These are phyloP conservation scores for Drosophila austrosaltans DNA, from an alignment of 2,888 invertebrate species.

Conservation along the genomic window DNA sequence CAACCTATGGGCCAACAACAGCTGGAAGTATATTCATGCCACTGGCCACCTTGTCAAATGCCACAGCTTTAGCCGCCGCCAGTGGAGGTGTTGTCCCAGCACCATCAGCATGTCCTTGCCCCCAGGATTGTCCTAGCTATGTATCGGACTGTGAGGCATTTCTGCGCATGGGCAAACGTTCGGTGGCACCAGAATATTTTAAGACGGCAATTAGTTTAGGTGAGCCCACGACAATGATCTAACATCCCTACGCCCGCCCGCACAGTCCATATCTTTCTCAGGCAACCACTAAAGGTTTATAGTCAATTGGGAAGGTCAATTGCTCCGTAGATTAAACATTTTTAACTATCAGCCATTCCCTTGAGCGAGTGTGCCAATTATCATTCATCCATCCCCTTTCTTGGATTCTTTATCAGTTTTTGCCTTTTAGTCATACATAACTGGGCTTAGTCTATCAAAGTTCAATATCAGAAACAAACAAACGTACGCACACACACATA, in stretches of 20 bases:
- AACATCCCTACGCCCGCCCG: too few species aligned
- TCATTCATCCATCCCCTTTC: neutral
- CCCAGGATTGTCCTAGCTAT: constrained; percentile 47
- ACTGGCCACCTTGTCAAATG: neutral
- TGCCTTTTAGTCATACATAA: constrained; percentile 18
- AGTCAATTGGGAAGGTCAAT: constrained; percentile 43
- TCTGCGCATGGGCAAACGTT: constrained; percentile 84
- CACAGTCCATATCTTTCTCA: neutral
- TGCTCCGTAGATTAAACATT: constrained; percentile 36
- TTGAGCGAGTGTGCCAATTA: constrained; percentile 33
- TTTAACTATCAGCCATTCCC: constrained; percentile 38
- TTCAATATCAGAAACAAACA: neutral
- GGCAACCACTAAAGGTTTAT: neutral
- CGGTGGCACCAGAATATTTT: constrained; percentile 91
- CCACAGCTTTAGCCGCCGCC: neutral
- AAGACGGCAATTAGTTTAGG: constrained; percentile 94
- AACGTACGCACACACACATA: constrained; percentile 6
- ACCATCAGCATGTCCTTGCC: constrained; percentile 50
- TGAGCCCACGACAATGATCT: constrained; percentile 70
- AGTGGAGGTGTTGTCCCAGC: neutral
- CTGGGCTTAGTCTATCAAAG: neutral
- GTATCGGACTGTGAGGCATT: constrained; percentile 40
- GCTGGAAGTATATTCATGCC: constrained; percentile 31
- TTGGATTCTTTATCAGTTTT: constrained; percentile 29
- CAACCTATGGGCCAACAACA: constrained; percentile 12